These are phyloP conservation scores for Hecatera dysodea DNA, from an alignment of 2,888 invertebrate genomes.

Conservation along the genomic window DNA sequence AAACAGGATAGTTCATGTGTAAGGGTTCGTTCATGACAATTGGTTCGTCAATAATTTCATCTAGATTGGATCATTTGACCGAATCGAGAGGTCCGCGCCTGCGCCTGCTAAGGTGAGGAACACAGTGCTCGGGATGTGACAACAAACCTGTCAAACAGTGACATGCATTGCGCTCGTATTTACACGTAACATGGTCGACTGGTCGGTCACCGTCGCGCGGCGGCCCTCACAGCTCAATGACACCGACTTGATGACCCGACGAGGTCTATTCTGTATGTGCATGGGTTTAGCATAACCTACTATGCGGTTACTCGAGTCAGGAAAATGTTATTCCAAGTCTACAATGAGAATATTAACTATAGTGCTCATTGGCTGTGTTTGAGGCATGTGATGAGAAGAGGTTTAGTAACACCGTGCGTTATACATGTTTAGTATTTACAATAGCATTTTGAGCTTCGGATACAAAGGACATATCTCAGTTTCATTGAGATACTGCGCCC, in stretches of 20 bases:
- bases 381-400: slow-evolving; percentile 90
- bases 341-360: slow-evolving; percentile 90
- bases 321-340: slow-evolving; percentile 90
- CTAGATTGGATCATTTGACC: slow-evolving; percentile 58
- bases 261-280: slow-evolving; percentile 87
- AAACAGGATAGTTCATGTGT: slow-evolving; percentile 50
- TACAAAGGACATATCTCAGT: slow-evolving; percentile 78
- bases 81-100: slow-evolving; percentile 78
- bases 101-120: slow-evolving; percentile 89
- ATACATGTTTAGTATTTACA: slow-evolving; percentile 89
- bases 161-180: slow-evolving; percentile 90
- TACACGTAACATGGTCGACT: slow-evolving; percentile 83
- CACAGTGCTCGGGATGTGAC: slow-evolving; percentile 91
- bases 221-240: slow-evolving; percentile 73
- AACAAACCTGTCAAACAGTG: slow-evolving; percentile 90
- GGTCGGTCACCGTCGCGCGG: slow-evolving; percentile 70
- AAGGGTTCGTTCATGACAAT: slow-evolving; percentile 44
- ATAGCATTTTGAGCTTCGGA: slow-evolving; percentile 75
- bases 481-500: slow-evolving; percentile 79
- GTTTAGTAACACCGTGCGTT: slow-evolving; percentile 90
- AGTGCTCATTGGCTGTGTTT: slow-evolving; percentile 90
- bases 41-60: slow-evolving; percentile 57
- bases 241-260: slow-evolving; percentile 78
- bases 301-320: slow-evolving; percentile 90
- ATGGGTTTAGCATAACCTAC: slow-evolving; percentile 90